Evolutionary conservation across 2,888 invertebrate species (phyloP), one percentile per base, ranked within the genome.

Genomic region (Neelides folsomi): DNA sequence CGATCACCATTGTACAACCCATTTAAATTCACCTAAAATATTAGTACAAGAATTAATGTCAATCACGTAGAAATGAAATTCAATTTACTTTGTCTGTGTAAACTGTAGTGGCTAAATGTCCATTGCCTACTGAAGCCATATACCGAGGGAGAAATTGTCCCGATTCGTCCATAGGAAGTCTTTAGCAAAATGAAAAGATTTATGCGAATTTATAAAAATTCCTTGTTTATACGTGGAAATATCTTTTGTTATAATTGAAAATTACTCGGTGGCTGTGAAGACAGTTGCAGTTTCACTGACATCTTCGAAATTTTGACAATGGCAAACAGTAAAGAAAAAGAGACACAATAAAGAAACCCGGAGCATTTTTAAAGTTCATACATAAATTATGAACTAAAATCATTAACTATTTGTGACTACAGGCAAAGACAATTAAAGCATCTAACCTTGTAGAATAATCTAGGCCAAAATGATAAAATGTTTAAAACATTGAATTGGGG

Each of bases 91-190:
- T 59, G 39, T 64, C 60, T 2, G 64, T 58, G 46, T 57, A 59
- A 8, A 66, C 44, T 6, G 59, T 59, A 1, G 63, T 64, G 34
- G 64, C 62, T 20, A 66, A 39, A 20, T 65, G 64, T 9, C 66
- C 66, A 50, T 66, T 66, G 8, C 64, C 66, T 27, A 66, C 56
- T 7, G 61, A 56, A 2, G 63, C 60, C 57, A 61, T 61, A 47
- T 61, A 58, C 1, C 61, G 46, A 1, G 57, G 51, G 1, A 59
- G 39, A 9, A 58, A 50, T 2, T 45, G 50, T 8, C 58, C 62
- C 46, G 56, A 12, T 12, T 55, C 55, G 39, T 60, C 57, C n/a
- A 13, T 41, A 3, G 60, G 62, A 10, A 62, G 39, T 7, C 62
- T 62, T 47, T 4, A 43, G n/a, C 18, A 13, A 40, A 48, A 40